These are phyloP conservation scores for Helogale parvula DNA, from an alignment of 2,113 vertebrate genomes.

Conservation along the genomic window DNA sequence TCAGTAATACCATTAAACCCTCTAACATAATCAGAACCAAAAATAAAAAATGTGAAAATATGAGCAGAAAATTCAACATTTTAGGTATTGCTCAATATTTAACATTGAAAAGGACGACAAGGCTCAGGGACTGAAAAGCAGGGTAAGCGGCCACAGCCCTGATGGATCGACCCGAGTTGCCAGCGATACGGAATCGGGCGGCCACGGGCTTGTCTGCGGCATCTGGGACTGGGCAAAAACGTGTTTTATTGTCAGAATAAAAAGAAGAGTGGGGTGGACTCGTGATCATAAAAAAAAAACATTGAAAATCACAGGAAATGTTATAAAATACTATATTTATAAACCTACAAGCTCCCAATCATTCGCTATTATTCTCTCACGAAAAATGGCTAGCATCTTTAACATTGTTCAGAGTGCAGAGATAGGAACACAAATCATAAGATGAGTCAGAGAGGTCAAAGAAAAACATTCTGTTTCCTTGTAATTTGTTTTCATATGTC, in stretches of 20 bases:
- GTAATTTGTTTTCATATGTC: not conserved
- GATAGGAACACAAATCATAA: conserved; percentile 11
- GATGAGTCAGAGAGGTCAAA: conserved; percentile 21
- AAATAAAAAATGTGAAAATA: not conserved
- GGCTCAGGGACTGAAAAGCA: conserved; percentile 87
- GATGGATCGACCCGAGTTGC: conserved; percentile 86
- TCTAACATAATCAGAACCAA: conserved; percentile 1
- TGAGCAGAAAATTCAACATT: not conserved
- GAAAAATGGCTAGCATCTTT: not conserved
- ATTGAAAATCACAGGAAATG: not conserved
- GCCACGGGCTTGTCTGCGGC: conserved; percentile 82
- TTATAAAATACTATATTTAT: not conserved
- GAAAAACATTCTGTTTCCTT: not conserved
- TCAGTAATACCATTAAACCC: not conserved
- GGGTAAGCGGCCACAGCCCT: conserved; percentile 84
- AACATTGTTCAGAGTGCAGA: not conserved
- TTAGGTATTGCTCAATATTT: conserved; percentile 9
- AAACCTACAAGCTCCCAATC: not conserved
- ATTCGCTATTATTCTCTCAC: not conserved
- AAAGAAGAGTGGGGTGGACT: conserved; percentile 64
- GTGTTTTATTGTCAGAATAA: conserved; percentile 76
- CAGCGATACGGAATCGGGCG: conserved; percentile 78
- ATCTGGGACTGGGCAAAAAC: conserved; percentile 78
- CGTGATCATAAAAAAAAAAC: conserved; percentile 37
- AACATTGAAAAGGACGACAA: conserved; percentile 86